phyloP scores from a whole-genome alignment of 1,140 invertebrate genomes.

The Megalopta genalis region DNA sequence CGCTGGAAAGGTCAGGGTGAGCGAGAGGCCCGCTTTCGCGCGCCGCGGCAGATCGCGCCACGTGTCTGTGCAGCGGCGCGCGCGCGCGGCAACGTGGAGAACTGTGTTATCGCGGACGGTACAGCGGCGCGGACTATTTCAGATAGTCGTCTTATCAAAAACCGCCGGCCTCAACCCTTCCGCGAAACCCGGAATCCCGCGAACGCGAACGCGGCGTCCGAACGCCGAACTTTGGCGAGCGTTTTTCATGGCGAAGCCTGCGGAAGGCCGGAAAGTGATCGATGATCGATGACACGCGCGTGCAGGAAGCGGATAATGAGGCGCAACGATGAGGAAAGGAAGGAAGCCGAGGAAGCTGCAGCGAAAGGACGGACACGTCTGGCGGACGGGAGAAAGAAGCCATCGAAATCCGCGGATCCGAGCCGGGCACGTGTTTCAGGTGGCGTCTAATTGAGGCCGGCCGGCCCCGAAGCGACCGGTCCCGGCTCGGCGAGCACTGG shows the following conservation, averaged over 20 bases:
- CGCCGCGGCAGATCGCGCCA: conserved; percentile 9
- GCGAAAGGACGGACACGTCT: neutral
- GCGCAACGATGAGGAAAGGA: conserved; percentile 16
- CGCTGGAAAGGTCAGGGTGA: neutral
- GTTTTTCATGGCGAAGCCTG: conserved; percentile 22
- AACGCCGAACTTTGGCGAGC: conserved; percentile 17
- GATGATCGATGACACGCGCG: conserved; percentile 34
- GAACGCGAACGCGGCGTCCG: too few species aligned
- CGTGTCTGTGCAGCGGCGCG: neutral
- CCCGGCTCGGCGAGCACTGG: conserved; percentile 45
- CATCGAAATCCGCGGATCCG: conserved; percentile 53
- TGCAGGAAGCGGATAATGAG: conserved; percentile 44
- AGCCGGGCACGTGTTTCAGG: conserved; percentile 68
- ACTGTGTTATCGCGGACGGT: neutral
- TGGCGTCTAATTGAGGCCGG: conserved; percentile 64
- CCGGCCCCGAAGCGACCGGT: conserved; percentile 43
- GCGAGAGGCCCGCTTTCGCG: too few species aligned
- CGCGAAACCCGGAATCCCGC: too few species aligned
- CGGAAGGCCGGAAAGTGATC: conserved; percentile 1
- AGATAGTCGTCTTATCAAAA: too few species aligned
- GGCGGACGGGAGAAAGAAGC: conserved; percentile 32
- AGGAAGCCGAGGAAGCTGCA: neutral
- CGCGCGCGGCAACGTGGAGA: neutral
- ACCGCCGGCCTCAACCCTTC: too few species aligned
- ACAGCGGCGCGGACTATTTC: too few species aligned